Evolutionary conservation across 2,888 invertebrate species (phyloP), one percentile per base, ranked within the genome.

Genomic region (Leistus spinibarbis): DNA sequence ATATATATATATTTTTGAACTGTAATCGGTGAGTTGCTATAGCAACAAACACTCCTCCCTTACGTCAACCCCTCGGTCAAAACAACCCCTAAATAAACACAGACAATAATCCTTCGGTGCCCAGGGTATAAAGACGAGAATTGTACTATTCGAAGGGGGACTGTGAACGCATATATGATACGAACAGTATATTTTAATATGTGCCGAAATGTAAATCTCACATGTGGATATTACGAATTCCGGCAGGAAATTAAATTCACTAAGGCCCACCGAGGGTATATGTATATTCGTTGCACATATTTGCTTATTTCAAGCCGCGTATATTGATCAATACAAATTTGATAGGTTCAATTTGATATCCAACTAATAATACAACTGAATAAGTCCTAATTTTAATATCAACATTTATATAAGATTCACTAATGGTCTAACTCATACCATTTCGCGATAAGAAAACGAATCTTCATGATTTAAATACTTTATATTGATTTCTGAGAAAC

Each of bases 161-260:
- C 7, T 10, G 13, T 40, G 40, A 10, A 40, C 5, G 13, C 13
- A 40, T 13, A 13, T 40, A 40, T 40, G 40, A 40, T 2, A 13
- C 40, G 40, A 57, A 57, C 20, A 13, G 20, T 10, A 20, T 57
- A 57, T 57, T 17, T 57, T 57, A 19, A 20, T 57, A 20, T 57
- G 20, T 57, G 20, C 17, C 20, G 57, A 57, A 57, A 57, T 57
- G 57, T 16, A 57, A 57, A 57, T 57, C 57, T 5, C 20, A 20
- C 57, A 57, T 57, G 57, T 40, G 7, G 13, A 57, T 57, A 57
- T 57, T 57, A 57, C 57, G 20, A 20, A 57, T 57, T 57, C 57
- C 57, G 16, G 20, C 57, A 57, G 57, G 57, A 57, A 57, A 57
- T 57, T 57, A 20, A 57, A 57, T 13, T 7, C 2, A 10, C 7